A percentile compares a stretch with the other conserved stretches of the same genome.
Conservation (phyloP, 2,888 invertebrate species). For the Chromoteleia sp. region DNA sequence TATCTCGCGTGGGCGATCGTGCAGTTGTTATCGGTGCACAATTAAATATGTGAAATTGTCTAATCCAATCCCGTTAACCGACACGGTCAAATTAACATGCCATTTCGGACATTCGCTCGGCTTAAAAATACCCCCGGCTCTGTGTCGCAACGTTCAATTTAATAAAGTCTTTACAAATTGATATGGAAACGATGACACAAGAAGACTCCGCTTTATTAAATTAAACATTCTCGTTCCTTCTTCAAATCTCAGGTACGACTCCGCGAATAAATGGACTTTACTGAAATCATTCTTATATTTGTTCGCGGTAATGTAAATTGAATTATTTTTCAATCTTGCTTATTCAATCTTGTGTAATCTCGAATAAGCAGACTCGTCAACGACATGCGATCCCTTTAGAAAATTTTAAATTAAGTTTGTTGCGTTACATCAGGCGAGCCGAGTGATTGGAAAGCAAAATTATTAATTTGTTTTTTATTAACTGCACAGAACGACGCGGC, state of each 20-base stretch:
- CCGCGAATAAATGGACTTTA: slow-evolving; percentile 11
- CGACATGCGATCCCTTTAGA: neutral
- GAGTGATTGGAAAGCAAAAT: neutral
- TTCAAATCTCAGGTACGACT: neutral
- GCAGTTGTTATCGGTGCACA: too few relatives aligned
- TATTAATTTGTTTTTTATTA: neutral
- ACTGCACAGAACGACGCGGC: too few relatives aligned
- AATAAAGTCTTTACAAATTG: slow-evolving; percentile 1
- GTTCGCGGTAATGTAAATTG: slow-evolving; percentile 15
- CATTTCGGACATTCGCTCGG: too few relatives aligned
- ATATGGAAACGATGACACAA: neutral
- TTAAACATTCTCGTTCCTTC: slow-evolving; percentile 3
- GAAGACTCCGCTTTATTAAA: neutral
- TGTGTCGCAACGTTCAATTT: neutral
- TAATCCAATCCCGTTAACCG: slow-evolving; percentile 2
- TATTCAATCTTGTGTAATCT: slow-evolving; percentile 22
- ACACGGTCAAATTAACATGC: too few relatives aligned
- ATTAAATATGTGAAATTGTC: slow-evolving; percentile 16
- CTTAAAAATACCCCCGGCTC: too few relatives aligned
- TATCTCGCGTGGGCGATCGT: too few relatives aligned
- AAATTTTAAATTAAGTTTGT: too few relatives aligned
- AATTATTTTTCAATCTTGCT: slow-evolving; percentile 33
- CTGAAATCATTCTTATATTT: slow-evolving; percentile 26
- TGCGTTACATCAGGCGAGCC: neutral
- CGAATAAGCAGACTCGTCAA: neutral